phyloP scores from a whole-genome alignment of 1,140 invertebrate genomes.

The Euura saliciscinereae region DNA sequence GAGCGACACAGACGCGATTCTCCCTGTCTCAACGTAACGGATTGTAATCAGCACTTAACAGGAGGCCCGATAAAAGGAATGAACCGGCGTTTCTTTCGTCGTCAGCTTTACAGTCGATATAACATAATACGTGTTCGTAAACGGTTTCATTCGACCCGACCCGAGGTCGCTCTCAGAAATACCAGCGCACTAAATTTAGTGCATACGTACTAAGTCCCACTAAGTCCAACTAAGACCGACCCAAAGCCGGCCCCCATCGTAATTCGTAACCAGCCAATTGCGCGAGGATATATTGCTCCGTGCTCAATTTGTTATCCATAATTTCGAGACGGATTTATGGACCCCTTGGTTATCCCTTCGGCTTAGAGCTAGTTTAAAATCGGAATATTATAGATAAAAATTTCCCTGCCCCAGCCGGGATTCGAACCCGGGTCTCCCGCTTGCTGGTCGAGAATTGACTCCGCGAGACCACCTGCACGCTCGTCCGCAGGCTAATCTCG shows the following conservation, averaged over 20 bases:
- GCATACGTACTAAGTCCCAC: background rate
- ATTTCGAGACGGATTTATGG: slow-evolving; percentile 33
- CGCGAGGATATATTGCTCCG: slow-evolving; percentile 36
- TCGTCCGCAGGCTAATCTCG: too few relatives aligned
- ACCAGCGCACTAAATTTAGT: background rate
- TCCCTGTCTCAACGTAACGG: slow-evolving; percentile 16
- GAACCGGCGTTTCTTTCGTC: background rate
- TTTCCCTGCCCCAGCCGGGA: too few relatives aligned
- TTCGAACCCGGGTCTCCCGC: too few relatives aligned
- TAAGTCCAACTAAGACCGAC: background rate
- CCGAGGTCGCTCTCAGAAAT: too few relatives aligned
- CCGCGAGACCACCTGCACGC: too few relatives aligned
- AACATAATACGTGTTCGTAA: background rate
- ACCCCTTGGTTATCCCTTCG: slow-evolving; percentile 15
- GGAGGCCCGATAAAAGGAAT: slow-evolving; percentile 11
- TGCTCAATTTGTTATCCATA: background rate
- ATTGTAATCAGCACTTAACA: slow-evolving; percentile 53
- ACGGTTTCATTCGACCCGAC: background rate
- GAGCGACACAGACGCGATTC: too few relatives aligned
- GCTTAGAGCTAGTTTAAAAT: too few relatives aligned
- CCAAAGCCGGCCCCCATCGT: background rate
- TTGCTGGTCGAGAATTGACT: too few relatives aligned
- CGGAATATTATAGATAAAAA: too few relatives aligned
- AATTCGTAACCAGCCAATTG: slow-evolving; percentile 40
- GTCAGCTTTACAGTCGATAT: background rate